Evolutionary conservation across 2,888 invertebrate species (phyloP), one percentile per base, ranked within the genome.

Genomic region (Dynastes maya): DNA sequence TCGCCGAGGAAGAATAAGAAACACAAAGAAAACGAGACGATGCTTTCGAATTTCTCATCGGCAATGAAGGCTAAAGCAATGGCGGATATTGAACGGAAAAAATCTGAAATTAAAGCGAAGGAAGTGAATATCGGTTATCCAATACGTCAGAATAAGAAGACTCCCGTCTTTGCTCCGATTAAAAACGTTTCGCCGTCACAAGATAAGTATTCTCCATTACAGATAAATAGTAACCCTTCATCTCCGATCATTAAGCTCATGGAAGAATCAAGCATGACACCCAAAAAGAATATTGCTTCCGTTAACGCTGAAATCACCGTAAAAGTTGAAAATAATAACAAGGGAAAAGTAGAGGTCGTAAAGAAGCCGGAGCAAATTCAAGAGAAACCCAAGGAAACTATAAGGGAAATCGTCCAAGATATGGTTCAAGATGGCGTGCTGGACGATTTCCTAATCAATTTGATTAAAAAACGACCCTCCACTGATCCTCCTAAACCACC

Each of bases 81-180:
- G 22, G n/a, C 40, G 9, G 78, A 78, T 27, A 53, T 51, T 27
- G 64, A 64, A 27, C 29, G 45, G 63, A 72, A 71, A 27, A 78
- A 72, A n/a, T 27, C 40, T 9, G 72, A 64, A 13, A 72, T 9
- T 8, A 65, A 64, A 51, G 3, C n/a, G 27, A 45, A 72, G 29
- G 40, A 27, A n/a, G 40, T 45, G 8, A 40, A 53, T 27, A n/a
- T 32, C 1, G 72, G 64, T 27, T 78, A 64, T 55, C 70, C 77
- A 2, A 51, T 78, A 37, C 63, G 78, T 13, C 63, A 72, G 40
- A 78, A 78, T 72, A 74, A 51, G 16, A 78, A 55, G 65, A 78
- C 78, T 5, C 72, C 32, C 11, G 78, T 78, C 16, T 55, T 53
- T 9, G 78, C 78, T 37, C 72, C 78, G 0, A 29, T 74, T 22